These are phyloP conservation scores for Amblyopsis rosae DNA, from an alignment of 2,113 vertebrate genomes.

Conservation along the genomic window DNA sequence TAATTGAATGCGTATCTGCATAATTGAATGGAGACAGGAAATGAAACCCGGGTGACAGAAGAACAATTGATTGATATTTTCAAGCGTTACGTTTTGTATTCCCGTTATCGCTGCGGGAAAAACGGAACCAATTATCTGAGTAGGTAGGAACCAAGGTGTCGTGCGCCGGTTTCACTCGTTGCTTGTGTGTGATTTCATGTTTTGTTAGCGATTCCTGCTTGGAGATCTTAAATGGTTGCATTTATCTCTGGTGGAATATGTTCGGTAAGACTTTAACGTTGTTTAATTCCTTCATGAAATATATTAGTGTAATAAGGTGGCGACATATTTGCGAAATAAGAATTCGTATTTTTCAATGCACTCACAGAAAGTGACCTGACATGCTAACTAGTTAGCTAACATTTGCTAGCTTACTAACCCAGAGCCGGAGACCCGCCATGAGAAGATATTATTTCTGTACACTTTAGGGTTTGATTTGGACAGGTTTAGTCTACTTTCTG, in stretches of 20 bases:
- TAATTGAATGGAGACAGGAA: too few species aligned
- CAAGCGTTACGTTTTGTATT: too few species aligned
- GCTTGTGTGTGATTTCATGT: conserved; percentile 44
- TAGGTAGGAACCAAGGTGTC: background rate
- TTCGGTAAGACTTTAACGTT: conserved; percentile 56
- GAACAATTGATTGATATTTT: too few species aligned
- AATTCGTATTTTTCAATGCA: conserved; percentile 14
- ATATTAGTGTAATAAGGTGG: too few species aligned
- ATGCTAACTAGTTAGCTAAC: conserved; percentile 41
- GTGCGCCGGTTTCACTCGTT: background rate
- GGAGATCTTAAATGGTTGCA: conserved; percentile 56
- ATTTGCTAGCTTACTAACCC: conserved; percentile 38
- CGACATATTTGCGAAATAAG: background rate
- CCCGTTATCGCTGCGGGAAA: background rate
- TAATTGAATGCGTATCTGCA: too few species aligned
- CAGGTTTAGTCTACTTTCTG: background rate
- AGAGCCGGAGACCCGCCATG: conserved; percentile 36
- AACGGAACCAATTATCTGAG: background rate
- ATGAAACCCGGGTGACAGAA: too few species aligned
- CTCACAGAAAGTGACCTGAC: conserved; percentile 40
- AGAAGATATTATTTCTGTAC: background rate
- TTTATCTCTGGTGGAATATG: conserved; percentile 46
- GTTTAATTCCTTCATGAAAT: background rate
- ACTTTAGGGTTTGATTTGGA: too few species aligned
- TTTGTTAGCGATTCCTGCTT: conserved; percentile 70